A percentile compares a stretch with the other conserved stretches of the same genome.
These are phyloP conservation scores for Peromyscus nudipes DNA, from an alignment of 2,797 vertebrate species.

Conservation along the genomic window DNA sequence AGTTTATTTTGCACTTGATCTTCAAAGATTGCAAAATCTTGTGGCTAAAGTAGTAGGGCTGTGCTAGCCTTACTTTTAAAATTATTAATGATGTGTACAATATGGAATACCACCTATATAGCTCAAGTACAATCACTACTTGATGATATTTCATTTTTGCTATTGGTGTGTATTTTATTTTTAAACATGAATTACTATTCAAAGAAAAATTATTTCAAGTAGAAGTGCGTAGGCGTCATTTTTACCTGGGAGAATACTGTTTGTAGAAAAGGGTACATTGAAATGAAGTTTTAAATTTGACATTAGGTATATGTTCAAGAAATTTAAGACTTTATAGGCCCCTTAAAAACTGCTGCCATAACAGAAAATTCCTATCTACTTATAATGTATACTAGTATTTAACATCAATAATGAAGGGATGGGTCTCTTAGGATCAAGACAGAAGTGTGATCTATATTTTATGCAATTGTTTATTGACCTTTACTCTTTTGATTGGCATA, in stretches of 20 bases:
- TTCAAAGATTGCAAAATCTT: slow-evolving; percentile 9
- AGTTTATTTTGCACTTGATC: slow-evolving; percentile 12
- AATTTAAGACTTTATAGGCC: neutral
- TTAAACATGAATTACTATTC: slow-evolving; percentile 38
- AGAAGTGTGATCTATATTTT: slow-evolving; percentile 5
- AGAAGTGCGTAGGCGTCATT: neutral
- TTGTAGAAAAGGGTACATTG: neutral
- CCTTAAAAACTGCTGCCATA: slow-evolving; percentile 16
- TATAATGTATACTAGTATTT: neutral
- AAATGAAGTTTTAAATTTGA: neutral
- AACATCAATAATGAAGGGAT: slow-evolving; percentile 3
- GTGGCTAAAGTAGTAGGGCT: neutral
- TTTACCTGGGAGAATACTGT: neutral
- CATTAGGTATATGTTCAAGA: neutral
- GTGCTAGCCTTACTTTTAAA: slow-evolving; percentile 25
- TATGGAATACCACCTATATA: neutral
- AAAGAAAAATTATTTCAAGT: neutral
- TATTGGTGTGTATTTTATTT: slow-evolving; percentile 6
- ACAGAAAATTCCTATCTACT: neutral
- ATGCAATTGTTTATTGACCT: slow-evolving; percentile 72
- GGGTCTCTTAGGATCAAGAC: neutral
- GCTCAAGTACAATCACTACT: neutral
- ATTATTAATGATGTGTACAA: neutral
- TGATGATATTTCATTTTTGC: neutral
- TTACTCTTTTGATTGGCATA: slow-evolving; percentile 73